Evolutionary conservation across 2,888 invertebrate genomes (phyloP).

Genomic region (Limnephilus lunatus): DNA sequence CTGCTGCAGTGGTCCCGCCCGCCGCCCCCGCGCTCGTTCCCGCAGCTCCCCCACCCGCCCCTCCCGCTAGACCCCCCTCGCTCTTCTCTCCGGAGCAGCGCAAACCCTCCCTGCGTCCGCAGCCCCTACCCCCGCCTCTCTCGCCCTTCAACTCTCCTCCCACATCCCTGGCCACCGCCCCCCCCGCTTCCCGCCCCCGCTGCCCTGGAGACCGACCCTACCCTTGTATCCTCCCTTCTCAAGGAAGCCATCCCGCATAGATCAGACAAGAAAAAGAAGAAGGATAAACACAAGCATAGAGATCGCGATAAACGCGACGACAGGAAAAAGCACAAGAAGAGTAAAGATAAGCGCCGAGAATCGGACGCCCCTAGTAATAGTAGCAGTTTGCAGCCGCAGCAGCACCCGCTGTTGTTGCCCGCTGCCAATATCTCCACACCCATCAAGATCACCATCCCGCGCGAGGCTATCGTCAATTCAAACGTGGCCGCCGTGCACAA

Average conservation of each 20-base stretch:
- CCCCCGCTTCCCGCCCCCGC: conserved; percentile 70
- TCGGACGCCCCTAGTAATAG: conserved; percentile 65
- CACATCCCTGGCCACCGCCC: conserved; percentile 13
- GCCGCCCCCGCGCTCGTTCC: conserved; percentile 65
- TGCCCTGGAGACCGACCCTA: conserved; percentile 85
- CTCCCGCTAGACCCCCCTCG: conserved; percentile 75
- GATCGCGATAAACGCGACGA: conserved; percentile 86
- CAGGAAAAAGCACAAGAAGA: conserved; percentile 85
- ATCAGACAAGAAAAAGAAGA: conserved; percentile 86
- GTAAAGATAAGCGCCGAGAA: conserved; percentile 76
- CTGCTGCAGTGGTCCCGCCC: conserved; percentile 63
- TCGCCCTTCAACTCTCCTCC: conserved; percentile 63
- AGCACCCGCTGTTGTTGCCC: background rate
- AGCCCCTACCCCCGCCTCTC: conserved; percentile 68
- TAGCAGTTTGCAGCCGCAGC: background rate
- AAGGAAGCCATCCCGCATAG: conserved; percentile 81
- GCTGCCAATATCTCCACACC: conserved; percentile 30
- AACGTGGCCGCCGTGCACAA: background rate
- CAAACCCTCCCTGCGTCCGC: conserved; percentile 75
- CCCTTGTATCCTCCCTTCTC: conserved; percentile 82
- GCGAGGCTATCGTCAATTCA: conserved; percentile 70
- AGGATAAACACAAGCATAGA: conserved; percentile 89
- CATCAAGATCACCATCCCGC: conserved; percentile 73
- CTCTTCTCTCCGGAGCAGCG: conserved; percentile 79
- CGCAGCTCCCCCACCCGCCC: conserved; percentile 57